phyloP scores from a whole-genome alignment of 2,888 invertebrate species.

The Spodoptera exigua region DNA sequence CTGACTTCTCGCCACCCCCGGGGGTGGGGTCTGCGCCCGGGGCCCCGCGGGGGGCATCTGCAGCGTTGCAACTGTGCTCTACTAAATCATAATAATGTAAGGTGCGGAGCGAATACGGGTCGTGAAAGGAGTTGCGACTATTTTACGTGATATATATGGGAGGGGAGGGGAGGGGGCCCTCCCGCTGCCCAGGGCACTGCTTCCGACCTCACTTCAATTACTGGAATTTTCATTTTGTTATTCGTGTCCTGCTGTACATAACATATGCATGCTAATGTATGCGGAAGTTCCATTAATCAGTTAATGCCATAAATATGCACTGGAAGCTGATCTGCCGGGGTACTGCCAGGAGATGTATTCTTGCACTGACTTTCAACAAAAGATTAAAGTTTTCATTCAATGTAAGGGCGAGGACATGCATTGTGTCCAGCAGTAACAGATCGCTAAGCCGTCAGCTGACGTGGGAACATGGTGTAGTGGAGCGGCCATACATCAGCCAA shows the following conservation, averaged over 20 bases:
- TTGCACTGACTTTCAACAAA: too few species aligned
- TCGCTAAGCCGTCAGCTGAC: too few species aligned
- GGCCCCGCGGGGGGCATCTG: constrained; percentile 62
- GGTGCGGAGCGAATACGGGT: constrained; percentile 72
- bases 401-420: too few species aligned
- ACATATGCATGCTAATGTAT: background rate
- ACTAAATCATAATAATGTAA: constrained; percentile 87
- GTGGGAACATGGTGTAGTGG: constrained; percentile 15
- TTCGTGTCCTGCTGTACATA: constrained; percentile 1
- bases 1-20: constrained; percentile 71
- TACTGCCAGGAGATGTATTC: too few species aligned
- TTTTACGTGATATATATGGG: constrained; percentile 59
- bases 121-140: constrained; percentile 62
- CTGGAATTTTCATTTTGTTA: constrained; percentile 35
- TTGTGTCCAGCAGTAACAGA: too few species aligned
- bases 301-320: too few species aligned
- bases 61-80: constrained; percentile 83
- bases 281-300: too few species aligned
- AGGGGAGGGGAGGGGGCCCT: constrained; percentile 40
- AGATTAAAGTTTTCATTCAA: too few species aligned
- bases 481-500: constrained; percentile 63
- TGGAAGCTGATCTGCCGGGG: too few species aligned
- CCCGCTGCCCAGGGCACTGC: constrained; percentile 20
- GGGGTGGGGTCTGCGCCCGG: constrained; percentile 21
- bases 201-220: constrained; percentile 35